Base-by-base conservation (phyloP, 2,888 invertebrate species). In the Magallana nippona region DNA sequence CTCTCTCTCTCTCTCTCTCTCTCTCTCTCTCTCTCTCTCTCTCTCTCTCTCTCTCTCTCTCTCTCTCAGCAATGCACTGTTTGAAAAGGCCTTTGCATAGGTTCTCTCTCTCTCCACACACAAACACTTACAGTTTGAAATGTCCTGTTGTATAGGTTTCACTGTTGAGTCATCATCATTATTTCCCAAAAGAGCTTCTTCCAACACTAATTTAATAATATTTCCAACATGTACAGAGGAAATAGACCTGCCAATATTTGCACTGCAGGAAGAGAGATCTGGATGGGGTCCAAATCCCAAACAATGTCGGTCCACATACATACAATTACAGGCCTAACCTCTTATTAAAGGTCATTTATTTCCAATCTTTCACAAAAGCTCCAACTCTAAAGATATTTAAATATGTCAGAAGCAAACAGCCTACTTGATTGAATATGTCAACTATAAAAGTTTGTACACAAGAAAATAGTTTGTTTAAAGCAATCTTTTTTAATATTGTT, bases 301-400 rank as follows among this genome's bases (percentile, higher is more conserved):
- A 71, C 71, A 71, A 71, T 71, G 71, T 3, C 13, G 27, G 22
- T 71, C 71, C 71, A 32, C 71, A 71, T 71, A 71, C 32, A 71
- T 27, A 71, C 71, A 71, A 71, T 71, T 71, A 71, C 27, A 32
- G 71, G 71, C 22, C 71, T 71, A 71, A 19, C 71, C 71, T 71
- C 71, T 71, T 71, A 71, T 71, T 32, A 71, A 71, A 71, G 71
- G 71, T 71, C 71, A 71, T 71, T 71, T 71, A 71, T 71, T 71
- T 71, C 71, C 71, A 71, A 71, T 71, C 71, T 71, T 71, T 71
- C 71, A 71, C 71, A 71, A 71, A 27, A 71, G 71, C 71, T 27
- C 71, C 22, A 32, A 32, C 71, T 71, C 32, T 80, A 63, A 56
- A 44, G 60, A 44, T 62, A 62, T 60, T 44, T 60, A 81, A 81